Base-by-base conservation (phyloP, 2,797 vertebrate species). In the Sebastiscus tertius region DNA sequence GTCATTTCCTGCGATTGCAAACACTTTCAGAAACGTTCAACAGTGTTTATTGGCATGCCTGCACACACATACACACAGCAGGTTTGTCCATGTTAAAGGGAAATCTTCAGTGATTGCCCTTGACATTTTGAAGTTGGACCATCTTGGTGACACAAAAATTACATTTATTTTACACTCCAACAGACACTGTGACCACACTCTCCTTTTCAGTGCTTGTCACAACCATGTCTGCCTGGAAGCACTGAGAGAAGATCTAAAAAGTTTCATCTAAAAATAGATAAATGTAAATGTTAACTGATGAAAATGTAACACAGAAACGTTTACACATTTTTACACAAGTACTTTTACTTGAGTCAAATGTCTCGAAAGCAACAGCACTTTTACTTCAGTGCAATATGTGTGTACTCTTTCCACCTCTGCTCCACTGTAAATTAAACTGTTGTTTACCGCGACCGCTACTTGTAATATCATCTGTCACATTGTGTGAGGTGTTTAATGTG, bases 71-170 rank as follows among this genome's bases (percentile, higher is more conserved):
- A n/a, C 62, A 56, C 27, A 16, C 67, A 16, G 59, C 74, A 58
- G 27, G 65, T 66, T 18, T 66, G 56, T 66, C 18, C 59, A 26
- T 59, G 56, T 80, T 69, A 34, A 77, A 75, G 65, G 33, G 29
- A 63, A 67, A 75, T 61, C n/a, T 68, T 70, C 49, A 64, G 36
- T 10, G 20, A 64, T 55, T 9, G 29, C 63, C 46, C 36, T 49
- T 77, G 70, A 84, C 61, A 67, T 74, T 49, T 82, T 82, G 69
- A 55, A 84, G 76, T 71, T 54, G 55, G 20, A 72, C 54, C 67
- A 36, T 74, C 34, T 68, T 22, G 20, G 34, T 86, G 82, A 79
- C 69, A 72, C 31, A 56, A 66, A 85, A 89, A 85, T 81, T 10
- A 77, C 78, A 67, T 8, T 63, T 68, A 79, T 83, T 74, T 76